A percentile compares a stretch with the other conserved stretches of the same genome.
Conservation (phyloP, 92 coral and sea anemone genomes). For the Phenganax subtilis region DNA sequence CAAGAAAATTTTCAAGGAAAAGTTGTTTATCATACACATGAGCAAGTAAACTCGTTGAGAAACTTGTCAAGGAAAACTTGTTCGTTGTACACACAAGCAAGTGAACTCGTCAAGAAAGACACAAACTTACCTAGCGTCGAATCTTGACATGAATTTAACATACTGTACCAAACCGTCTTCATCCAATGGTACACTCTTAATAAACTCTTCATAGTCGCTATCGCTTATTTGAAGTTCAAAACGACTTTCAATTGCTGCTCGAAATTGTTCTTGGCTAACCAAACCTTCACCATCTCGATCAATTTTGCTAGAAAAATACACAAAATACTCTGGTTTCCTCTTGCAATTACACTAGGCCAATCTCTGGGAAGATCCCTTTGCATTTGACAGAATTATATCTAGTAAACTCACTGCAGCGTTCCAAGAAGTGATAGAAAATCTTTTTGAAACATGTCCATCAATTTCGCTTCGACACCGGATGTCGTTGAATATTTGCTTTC, state of each 20-base stretch:
- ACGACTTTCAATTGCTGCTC: constrained; percentile 98
- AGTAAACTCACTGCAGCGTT: constrained; percentile 76
- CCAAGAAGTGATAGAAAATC: constrained; percentile 93
- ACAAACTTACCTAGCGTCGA: constrained; percentile 87
- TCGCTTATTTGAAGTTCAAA: constrained; percentile 86
- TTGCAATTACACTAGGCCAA: not conserved
- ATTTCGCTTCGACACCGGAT: constrained; percentile 86
- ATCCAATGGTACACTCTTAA: constrained; percentile 70
- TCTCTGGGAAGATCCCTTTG: not conserved
- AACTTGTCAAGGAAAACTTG: not conserved
- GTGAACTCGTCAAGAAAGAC: not conserved
- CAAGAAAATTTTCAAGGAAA: not conserved
- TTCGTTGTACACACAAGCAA: not conserved
- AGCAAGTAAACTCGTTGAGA: not conserved
- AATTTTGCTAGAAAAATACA: constrained; percentile 61
- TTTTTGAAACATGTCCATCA: constrained; percentile 87
- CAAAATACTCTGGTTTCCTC: not conserved
- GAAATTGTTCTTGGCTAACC: constrained; percentile 92
- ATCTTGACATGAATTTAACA: constrained; percentile 93
- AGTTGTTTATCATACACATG: not conserved
- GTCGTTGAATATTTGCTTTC: constrained; percentile 91
- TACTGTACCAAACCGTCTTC: constrained; percentile 93
- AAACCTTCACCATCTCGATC: constrained; percentile 79
- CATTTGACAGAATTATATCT: not conserved
- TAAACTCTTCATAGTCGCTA: constrained; percentile 67